Conservation (phyloP, 2,797 vertebrate genomes). For the Intellagama lesueurii region DNA sequence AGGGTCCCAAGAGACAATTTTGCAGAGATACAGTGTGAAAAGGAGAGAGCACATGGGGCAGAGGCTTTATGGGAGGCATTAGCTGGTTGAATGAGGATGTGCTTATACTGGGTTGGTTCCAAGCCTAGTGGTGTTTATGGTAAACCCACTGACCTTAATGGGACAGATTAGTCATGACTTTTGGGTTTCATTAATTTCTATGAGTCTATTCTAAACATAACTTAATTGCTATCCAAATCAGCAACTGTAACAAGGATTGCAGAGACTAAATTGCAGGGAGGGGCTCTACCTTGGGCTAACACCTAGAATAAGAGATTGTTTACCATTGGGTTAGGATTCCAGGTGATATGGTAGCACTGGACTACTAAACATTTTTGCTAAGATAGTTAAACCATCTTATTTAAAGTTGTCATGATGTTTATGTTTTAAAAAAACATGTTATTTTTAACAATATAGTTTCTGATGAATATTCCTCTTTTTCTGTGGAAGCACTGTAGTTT, state of each 20-base stretch:
- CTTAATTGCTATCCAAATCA: background rate
- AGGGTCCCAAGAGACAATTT: background rate
- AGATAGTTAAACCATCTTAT: background rate
- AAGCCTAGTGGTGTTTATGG: background rate
- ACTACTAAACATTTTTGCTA: background rate
- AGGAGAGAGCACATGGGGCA: background rate
- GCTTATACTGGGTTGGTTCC: background rate
- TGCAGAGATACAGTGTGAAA: background rate
- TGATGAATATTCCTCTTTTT: background rate
- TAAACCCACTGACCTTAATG: background rate
- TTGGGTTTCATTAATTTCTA: background rate
- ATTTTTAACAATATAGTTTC: background rate
- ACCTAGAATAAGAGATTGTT: background rate
- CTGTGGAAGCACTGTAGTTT: background rate
- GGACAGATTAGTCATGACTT: background rate
- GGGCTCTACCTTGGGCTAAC: background rate
- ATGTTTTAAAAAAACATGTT: background rate
- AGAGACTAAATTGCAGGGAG: background rate
- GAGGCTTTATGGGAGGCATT: background rate
- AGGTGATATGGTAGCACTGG: background rate
- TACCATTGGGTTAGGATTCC: background rate
- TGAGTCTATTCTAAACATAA: background rate
- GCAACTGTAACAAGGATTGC: background rate
- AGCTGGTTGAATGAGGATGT: background rate
- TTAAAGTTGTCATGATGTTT: background rate